Conservation (phyloP, 30 jellyfish, hydroid and myxozoan genomes). For the Hydra vulgaris region DNA sequence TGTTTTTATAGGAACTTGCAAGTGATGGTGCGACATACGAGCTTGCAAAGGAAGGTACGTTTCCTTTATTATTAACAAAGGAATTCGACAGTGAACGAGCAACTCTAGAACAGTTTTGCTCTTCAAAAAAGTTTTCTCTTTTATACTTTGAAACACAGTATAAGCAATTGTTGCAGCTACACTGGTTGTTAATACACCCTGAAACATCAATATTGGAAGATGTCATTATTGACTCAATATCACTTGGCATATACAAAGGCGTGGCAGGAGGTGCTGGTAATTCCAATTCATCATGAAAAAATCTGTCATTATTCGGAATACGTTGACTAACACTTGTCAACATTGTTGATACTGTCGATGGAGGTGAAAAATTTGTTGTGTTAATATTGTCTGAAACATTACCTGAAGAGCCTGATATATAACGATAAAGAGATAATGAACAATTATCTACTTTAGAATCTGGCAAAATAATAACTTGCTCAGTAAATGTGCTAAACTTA, state of each 20-base stretch:
- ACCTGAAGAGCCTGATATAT: conserved; percentile 30
- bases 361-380: conserved; percentile 9
- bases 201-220: background rate
- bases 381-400: conserved; percentile 5
- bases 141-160: conserved; percentile 1
- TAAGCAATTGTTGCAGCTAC: background rate
- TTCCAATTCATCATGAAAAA: background rate
- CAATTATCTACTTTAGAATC: background rate
- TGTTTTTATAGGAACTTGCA: background rate
- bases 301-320: background rate
- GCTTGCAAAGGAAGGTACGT: background rate
- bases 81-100: background rate
- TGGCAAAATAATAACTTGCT: background rate
- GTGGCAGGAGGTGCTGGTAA: conserved; percentile 43
- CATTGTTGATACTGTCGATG: conserved; percentile 8
- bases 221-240: conserved; percentile 23
- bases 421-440: background rate
- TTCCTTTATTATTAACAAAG: background rate
- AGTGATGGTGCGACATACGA: too few relatives aligned
- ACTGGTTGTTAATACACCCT: background rate
- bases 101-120: background rate
- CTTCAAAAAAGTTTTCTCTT: background rate
- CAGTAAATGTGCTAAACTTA: background rate
- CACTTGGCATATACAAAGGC: conserved; percentile 33
- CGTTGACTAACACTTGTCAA: conserved; percentile 3